Evolutionary conservation across 1,140 invertebrate species (phyloP), one percentile per base, ranked within the genome.

Genomic region (Drosophila auraria): DNA sequence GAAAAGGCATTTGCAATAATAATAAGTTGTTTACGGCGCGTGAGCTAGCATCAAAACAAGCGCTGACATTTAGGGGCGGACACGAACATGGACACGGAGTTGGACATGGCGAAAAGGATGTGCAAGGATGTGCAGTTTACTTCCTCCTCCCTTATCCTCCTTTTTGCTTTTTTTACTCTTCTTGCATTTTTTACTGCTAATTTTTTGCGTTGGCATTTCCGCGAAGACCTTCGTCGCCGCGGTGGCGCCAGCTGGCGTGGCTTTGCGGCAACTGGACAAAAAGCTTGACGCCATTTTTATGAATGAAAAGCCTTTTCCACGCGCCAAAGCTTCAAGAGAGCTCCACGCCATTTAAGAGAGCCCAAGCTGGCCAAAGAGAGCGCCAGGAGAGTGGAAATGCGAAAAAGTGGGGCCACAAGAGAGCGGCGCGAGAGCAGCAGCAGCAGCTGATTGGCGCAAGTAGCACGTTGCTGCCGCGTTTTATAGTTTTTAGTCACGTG

Each of bases 1-100:
- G 68, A 63, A 69, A 70, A 63, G 69, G 72, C 75, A 78, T 79
- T 79, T 79, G 78, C 86, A 89, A 89, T 89, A 87, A 89, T 89
- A 89, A 89, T 89, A 89, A 89, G 84, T 89, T 89, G 84, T 89
- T 89, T 89, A 89, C 86, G 86, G 82, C 86, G 84, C 84, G 84
- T 89, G 84, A 89, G 84, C 63, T 90, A 84, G 84, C 84, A 89
- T 89, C 84, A 89, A 89, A 89, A 89, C 84, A 89, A 89, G 84
- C 82, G 86, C 84, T 89, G 84, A 89, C 84, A 90, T 89, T 79
- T 89, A 89, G 86, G 86, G 86, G 84, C 84, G 84, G 84, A 89
- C 84, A 87, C 79, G 83, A 87, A 78, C 56, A 75, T 38, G 74
- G 80, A 82, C 53, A 66, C n/a, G 61, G 76, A 83, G 69, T 68